Percentiles rank a stretch among this genome's conserved stretches.
Conservation (phyloP, 2,888 invertebrate genomes). For the Amitus sp. region DNA sequence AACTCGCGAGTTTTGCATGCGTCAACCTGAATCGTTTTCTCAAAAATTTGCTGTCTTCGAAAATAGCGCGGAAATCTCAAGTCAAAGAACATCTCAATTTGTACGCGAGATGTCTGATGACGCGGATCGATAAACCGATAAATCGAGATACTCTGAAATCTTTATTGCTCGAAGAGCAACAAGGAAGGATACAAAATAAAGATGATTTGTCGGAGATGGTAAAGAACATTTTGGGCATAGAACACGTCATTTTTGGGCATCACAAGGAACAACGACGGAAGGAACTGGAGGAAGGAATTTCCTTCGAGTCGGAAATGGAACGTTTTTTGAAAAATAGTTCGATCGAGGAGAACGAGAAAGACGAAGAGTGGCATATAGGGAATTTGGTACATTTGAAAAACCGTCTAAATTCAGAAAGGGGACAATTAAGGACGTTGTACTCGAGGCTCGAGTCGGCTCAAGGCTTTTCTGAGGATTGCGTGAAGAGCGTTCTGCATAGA, state of each 20-base stretch:
- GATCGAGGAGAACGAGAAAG: slow-evolving; percentile 53
- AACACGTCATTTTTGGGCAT: no score
- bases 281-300: slow-evolving; percentile 47
- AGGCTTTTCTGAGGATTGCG: slow-evolving; percentile 76
- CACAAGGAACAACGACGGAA: no score
- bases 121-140: slow-evolving; percentile 52
- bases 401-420: no score
- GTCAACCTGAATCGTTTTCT: slow-evolving; percentile 67
- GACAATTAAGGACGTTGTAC: slow-evolving; percentile 69
- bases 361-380: slow-evolving; percentile 61
- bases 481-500: slow-evolving; percentile 72
- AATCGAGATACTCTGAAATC: slow-evolving; percentile 67
- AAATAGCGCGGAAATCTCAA: slow-evolving; percentile 61
- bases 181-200: slow-evolving; percentile 66
- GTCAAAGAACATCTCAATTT: slow-evolving; percentile 68
- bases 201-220: slow-evolving; percentile 69
- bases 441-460: slow-evolving; percentile 67
- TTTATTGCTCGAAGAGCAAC: slow-evolving; percentile 68
- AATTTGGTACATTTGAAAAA: slow-evolving; percentile 68
- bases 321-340: slow-evolving; percentile 64
- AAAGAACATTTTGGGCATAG: slow-evolving; percentile 45
- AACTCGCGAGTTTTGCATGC: slow-evolving; percentile 50
- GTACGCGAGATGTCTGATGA: slow-evolving; percentile 69
- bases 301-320: slow-evolving; percentile 64
- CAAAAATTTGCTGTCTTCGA: slow-evolving; percentile 63